Evolutionary conservation across 2,888 invertebrate genomes (phyloP).

Genomic region (Blera fallax): DNA sequence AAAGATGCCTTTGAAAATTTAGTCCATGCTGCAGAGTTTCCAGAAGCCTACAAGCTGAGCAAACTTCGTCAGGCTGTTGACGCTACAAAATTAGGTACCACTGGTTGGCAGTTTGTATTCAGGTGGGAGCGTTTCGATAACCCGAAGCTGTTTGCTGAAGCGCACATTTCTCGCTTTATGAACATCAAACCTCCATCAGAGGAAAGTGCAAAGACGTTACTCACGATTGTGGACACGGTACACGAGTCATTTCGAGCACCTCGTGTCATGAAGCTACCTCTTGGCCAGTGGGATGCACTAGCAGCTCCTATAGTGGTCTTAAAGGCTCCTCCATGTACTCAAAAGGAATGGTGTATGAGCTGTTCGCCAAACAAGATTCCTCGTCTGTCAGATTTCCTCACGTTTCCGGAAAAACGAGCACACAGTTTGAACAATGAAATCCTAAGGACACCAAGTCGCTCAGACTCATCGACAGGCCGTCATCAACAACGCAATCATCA

Average conservation of each 20-base stretch:
- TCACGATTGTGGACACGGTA: neutral
- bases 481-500: too few relatives aligned
- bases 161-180: constrained; percentile 9
- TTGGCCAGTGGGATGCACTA: constrained; percentile 13
- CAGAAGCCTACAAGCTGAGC: constrained; percentile 67
- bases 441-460: too few relatives aligned
- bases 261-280: constrained; percentile 27
- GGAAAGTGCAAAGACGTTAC: neutral
- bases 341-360: too few relatives aligned
- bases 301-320: neutral
- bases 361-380: neutral
- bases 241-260: too few relatives aligned
- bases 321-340: too few relatives aligned
- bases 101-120: constrained; percentile 42
- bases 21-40: constrained; percentile 15
- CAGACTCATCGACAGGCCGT: too few relatives aligned
- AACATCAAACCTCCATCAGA: neutral
- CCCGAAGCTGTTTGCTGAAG: constrained; percentile 38
- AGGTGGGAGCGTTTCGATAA: constrained; percentile 45
- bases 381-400: too few relatives aligned
- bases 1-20: constrained; percentile 35
- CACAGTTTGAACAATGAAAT: too few relatives aligned
- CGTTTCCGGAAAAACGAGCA: too few relatives aligned
- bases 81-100: constrained; percentile 3
- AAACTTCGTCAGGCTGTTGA: constrained; percentile 41